Base-by-base conservation (phyloP, 2,888 invertebrate species). In the Eupeodes latifasciatus region DNA sequence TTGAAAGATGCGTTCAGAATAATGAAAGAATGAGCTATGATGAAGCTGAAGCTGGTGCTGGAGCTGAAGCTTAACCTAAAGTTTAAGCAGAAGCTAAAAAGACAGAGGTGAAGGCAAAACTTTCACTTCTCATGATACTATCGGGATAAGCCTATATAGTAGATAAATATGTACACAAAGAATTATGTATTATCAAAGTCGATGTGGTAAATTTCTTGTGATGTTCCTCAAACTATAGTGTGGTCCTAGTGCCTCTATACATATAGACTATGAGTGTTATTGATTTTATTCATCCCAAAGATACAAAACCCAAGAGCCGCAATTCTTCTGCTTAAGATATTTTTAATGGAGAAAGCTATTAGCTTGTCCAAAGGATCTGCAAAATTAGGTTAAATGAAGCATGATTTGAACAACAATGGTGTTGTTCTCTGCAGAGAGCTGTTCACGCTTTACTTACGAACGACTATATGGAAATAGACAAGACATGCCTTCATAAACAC, bases 371-470 rank as follows among this genome's bases (percentile, higher is more conserved):
- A 44, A 49, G 61, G 72, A 77, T 55, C 72, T 51, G 47, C n/a
- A 36, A 77, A 85, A 74, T 81, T 61, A 66, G 61, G 77, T 85
- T 85, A 62, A 81, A 81, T 81, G 71, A 85, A 72, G 59, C 81
- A 57, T 77, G 72, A 66, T 71, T 51, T 55, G 14, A 72, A n/a
- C 27, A 47, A 47, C 19, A 59, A 36, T 59, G 36, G 14, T 66
- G n/a, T 51, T 51, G 64, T 47, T 44, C 27, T 27, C 5, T 55
- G 53, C 16, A 27, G 1, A 55, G 1, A 27, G 36, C n/a, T 51
- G n/a, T 67, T 66, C 11, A 55, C 55, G 40, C 19, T 53, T 36
- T 51, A 36, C n/a, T 71, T 67, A 64, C 0, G 40, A 5, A 61
- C 5, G 5, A 49, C 4, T 49, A 61, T 16, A 67, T 59, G 51